These are phyloP conservation scores for Heterotilapia buettikoferi DNA, from an alignment of 2,113 vertebrate genomes.

Conservation along the genomic window DNA sequence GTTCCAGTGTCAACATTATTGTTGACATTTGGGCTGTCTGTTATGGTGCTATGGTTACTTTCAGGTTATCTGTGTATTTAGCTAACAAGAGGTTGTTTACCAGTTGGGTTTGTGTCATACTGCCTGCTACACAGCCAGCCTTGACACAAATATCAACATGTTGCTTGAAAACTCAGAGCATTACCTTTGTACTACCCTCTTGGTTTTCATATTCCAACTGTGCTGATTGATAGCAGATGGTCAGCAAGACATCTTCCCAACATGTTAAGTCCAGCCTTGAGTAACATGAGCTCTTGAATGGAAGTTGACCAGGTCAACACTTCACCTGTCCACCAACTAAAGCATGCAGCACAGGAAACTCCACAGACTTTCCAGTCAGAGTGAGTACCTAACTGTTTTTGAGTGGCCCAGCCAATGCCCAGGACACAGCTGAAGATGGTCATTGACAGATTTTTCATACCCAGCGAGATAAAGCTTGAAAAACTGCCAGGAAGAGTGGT, in stretches of 20 bases:
- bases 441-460: background rate
- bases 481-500: background rate
- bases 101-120: background rate
- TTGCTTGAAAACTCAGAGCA: background rate
- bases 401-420: rapidly evolving
- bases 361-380: rapidly evolving
- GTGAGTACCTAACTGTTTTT: background rate
- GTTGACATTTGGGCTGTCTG: background rate
- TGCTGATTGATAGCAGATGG: background rate
- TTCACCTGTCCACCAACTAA: background rate
- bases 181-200: background rate
- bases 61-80: background rate
- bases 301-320: background rate
- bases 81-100: background rate
- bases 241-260: background rate
- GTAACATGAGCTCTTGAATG: background rate
- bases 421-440: background rate
- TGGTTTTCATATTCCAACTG: background rate
- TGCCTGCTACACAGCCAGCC: background rate
- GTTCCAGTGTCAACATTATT: background rate
- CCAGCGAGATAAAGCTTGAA: background rate
- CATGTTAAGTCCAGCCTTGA: background rate
- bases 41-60: background rate
- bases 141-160: background rate
- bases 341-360: background rate